Evolutionary conservation across 1,140 invertebrate species (phyloP).

Genomic region (Daktulosphaira vitifoliae): DNA sequence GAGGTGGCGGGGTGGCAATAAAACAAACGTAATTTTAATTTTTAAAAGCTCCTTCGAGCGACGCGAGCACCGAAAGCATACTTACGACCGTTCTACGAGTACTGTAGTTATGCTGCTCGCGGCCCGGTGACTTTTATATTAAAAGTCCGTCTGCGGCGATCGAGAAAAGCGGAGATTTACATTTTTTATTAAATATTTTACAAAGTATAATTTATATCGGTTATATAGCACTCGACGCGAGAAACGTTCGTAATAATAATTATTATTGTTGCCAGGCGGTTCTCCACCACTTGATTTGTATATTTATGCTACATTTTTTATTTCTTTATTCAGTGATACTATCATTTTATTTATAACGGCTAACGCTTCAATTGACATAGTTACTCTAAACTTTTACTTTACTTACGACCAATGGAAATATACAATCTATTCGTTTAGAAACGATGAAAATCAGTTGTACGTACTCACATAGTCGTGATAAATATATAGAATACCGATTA

Average conservation of each 20-base stretch:
- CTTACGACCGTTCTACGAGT: not conserved
- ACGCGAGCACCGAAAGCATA: no score
- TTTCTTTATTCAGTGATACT: no score
- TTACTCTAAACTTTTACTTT: no score
- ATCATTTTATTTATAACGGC: no score
- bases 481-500: no score
- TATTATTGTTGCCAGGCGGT: not conserved
- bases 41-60: slow-evolving; percentile 23
- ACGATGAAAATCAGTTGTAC: no score
- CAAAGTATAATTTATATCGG: slow-evolving; percentile 32
- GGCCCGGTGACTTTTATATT: slow-evolving; percentile 30
- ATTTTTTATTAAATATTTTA: slow-evolving; percentile 34
- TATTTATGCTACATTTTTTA: no score
- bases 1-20: not conserved
- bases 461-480: no score
- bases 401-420: no score
- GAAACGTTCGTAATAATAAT: slow-evolving; percentile 25
- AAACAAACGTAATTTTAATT: slow-evolving; percentile 34
- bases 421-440: no score
- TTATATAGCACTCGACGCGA: not conserved
- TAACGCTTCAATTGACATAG: no score
- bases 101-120: not conserved
- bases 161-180: slow-evolving; percentile 29
- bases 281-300: slow-evolving; percentile 17
- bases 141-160: slow-evolving; percentile 29